Evolutionary conservation across 1,140 invertebrate species (phyloP).

Genomic region (Plutomurus gul): DNA sequence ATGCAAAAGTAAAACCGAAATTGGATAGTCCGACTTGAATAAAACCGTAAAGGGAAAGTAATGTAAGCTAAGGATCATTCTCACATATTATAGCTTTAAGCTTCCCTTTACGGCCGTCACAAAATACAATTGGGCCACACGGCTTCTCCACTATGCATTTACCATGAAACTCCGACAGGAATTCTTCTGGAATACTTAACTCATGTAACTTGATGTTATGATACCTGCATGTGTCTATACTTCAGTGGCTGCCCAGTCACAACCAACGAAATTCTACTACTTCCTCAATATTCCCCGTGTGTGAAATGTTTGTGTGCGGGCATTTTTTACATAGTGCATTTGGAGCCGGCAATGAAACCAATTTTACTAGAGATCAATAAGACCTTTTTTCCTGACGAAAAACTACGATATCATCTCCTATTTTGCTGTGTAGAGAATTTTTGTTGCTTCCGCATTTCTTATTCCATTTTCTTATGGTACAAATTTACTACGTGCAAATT

Average conservation of each 20-base stretch:
- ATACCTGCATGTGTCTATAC: no score
- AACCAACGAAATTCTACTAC: no score
- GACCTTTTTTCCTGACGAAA: not conserved
- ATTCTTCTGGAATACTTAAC: not conserved
- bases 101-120: constrained; percentile 18
- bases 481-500: no score
- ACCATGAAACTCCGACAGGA: not conserved
- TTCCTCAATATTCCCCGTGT: no score
- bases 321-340: no score
- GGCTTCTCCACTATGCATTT: not conserved
- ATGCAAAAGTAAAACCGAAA: constrained; percentile 29
- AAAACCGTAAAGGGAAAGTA: constrained; percentile 27
- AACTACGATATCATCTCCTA: no score
- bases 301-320: no score
- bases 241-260: no score
- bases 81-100: constrained; percentile 28
- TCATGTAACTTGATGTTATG: no score
- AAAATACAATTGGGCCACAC: constrained; percentile 12
- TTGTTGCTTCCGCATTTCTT: no score
- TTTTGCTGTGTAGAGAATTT: no score
- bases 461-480: no score
- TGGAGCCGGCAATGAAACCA: not conserved
- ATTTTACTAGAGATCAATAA: not conserved
- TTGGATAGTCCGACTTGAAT: constrained; percentile 30
- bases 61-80: constrained; percentile 12